Evolutionary conservation across 2,113 vertebrate species (phyloP), one percentile per base, ranked within the genome.

Genomic region (Cryptomyrus ogoouensis): DNA sequence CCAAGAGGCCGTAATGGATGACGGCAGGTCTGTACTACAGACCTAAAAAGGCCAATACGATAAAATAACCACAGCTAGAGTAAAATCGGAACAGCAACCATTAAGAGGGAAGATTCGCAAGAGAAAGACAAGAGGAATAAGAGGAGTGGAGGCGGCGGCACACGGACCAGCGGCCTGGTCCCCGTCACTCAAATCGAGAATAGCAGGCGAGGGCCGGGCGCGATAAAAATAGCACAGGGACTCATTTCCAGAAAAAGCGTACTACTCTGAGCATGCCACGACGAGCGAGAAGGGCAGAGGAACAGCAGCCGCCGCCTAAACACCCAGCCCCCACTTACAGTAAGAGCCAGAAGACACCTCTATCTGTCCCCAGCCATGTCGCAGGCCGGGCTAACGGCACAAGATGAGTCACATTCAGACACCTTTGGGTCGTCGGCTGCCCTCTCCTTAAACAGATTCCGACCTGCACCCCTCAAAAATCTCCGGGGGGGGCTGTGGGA

Each of bases 151-250:
- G 53, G 31, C 3, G 6, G n/a, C 74, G 62, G 91, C 83, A 49
- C 15, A 84, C 70, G 89, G 85, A 39, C 62, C 24, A 90, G 88
- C 21, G 66, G 80, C 74, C 31, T 53, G 85, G 74, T 80, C 46
- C 49, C 74, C 31, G n/a, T 91, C 91, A 94, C 50, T 66, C 70
- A 84, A 84, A 47, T 83, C 74, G 21, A 42, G 74, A 83, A 89
- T 83, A 83, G 88, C 70, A 83, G 31, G 86, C 74, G 46, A 89
- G 70, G 39, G 89, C 74, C 8, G 89, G 42, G 50, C 74, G 5
- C 4, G 46, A 90, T 91, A 90, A 88, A 91, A 52, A 90, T 92
- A 53, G 84, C 91, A 24, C 88, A 56, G 90, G 90, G 80, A 89
- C 91, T 90, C 70, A 89, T 83, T 62, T 62, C 89, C 89, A 47